Conservation (phyloP, 23 tunicate genomes). For the Clavelina lepadiformis region DNA sequence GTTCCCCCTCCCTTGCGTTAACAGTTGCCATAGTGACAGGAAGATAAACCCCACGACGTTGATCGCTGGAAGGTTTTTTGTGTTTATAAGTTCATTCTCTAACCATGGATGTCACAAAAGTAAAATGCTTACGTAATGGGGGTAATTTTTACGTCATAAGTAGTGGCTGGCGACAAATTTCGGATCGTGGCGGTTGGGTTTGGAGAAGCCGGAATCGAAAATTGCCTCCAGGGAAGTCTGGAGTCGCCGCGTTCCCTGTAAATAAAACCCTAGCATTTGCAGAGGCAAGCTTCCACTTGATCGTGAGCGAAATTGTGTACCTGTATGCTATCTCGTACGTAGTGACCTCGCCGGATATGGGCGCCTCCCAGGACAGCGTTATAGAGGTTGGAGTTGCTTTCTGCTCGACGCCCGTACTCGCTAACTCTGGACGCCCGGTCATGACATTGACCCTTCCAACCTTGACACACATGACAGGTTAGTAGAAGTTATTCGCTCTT, state of each 20-base stretch:
- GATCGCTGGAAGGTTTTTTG: slow-evolving; percentile 8
- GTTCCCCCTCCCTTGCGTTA: background rate
- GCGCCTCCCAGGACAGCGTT: slow-evolving; percentile 29
- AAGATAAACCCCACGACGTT: slow-evolving; percentile 4
- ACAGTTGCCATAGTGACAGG: slow-evolving; percentile 2
- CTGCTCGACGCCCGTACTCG: too few relatives aligned
- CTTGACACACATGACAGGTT: too few relatives aligned
- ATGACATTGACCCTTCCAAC: too few relatives aligned
- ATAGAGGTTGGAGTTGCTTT: slow-evolving; percentile 18
- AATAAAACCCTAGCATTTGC: too few relatives aligned
- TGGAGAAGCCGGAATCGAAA: slow-evolving; percentile 5
- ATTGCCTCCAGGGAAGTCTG: slow-evolving; percentile 35
- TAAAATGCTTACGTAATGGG: slow-evolving; percentile 29
- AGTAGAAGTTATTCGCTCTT: too few relatives aligned
- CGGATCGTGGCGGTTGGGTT: slow-evolving; percentile 19
- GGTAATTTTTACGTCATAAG: slow-evolving; percentile 37
- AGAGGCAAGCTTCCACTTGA: too few relatives aligned
- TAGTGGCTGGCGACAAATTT: slow-evolving; percentile 26
- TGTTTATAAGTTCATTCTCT: too few relatives aligned
- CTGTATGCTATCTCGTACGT: slow-evolving; percentile 39
- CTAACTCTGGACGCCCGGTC: too few relatives aligned
- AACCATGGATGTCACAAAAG: too few relatives aligned
- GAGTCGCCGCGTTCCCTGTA: too few relatives aligned
- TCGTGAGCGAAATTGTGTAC: too few relatives aligned
- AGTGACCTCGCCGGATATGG: slow-evolving; percentile 2